Evolutionary conservation across 1,140 invertebrate species (phyloP), one percentile per base, ranked within the genome.

Genomic region (Drosophila pallidifrons): DNA sequence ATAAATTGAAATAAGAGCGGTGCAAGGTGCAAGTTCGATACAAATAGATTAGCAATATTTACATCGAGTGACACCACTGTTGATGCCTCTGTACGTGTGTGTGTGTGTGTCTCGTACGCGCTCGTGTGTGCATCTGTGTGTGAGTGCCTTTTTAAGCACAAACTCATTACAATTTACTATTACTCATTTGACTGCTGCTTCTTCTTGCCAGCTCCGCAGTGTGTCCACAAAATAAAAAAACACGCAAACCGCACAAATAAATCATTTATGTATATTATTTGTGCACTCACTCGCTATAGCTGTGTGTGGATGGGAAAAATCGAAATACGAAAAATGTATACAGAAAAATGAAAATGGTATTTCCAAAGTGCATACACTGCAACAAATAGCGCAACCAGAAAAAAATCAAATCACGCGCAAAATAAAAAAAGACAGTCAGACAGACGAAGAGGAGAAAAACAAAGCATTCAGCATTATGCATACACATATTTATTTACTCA

Each of bases 151-250:
- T 77, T 67, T 67, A 74, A 74, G 57, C 49, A 70, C 70, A 80
- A 85, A 83, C 71, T 77, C 72, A 75, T 75, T 75, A 70, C 72
- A 75, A 75, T 70, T 75, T 75, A 75, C 75, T 73, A 87, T 88
- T 88, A 87, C 77, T 87, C 82, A 87, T 87, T 72, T 85, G 61
- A 25, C 69, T 81, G 61, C 58, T 43, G 41, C 28, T 51, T 38
- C 38, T 67, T 51, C 60, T 67, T 51, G 16, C 41, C 15, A 30
- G 20, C 35, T 61, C 15, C 52, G 20, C 30, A 38, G 35, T 49
- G 45, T n/a, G 58, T 5, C 43, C 38, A 43, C 45, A 60, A 25
- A 25, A 25, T 25, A 20, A 25, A 25, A 25, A 25, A 25, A 46
- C 45, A 66, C 45, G 45, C 52, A 60, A 60, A 46, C 43, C 20